Conservation (phyloP, 2,888 invertebrate species). For the Latheticus oryzae region DNA sequence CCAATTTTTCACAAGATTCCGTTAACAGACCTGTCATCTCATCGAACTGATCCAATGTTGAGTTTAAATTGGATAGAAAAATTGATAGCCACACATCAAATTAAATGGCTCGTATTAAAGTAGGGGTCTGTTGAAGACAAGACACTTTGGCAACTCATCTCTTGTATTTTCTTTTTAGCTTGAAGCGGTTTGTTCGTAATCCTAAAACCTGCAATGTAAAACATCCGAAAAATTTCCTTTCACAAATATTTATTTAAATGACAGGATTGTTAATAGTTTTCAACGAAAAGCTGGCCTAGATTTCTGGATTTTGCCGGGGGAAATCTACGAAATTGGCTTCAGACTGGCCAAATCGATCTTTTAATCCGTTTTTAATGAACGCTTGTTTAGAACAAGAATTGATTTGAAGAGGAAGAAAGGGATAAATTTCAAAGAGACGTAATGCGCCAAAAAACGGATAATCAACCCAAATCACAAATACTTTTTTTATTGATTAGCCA, state of each 20-base stretch:
- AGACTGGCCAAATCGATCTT: conserved; percentile 24
- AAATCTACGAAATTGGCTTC: conserved; percentile 29
- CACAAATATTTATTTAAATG: conserved; percentile 34
- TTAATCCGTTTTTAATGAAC: conserved; percentile 33
- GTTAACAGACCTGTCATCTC: conserved; percentile 29
- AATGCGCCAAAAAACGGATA: too few relatives aligned
- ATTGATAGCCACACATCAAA: conserved; percentile 31
- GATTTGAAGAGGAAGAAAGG: conserved; percentile 9
- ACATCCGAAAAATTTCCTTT: conserved; percentile 25
- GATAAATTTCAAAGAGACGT: background rate
- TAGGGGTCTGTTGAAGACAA: conserved; percentile 20
- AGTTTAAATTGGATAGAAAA: conserved; percentile 32
- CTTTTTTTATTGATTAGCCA: conserved; percentile 2
- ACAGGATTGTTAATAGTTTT: conserved; percentile 31
- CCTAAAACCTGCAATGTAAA: too few relatives aligned
- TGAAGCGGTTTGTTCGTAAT: conserved; percentile 10
- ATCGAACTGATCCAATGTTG: conserved; percentile 14
- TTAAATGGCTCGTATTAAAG: conserved; percentile 25
- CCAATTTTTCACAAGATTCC: conserved; percentile 9
- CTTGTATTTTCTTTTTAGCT: conserved; percentile 24
- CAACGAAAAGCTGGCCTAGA: conserved; percentile 24
- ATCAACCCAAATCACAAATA: background rate
- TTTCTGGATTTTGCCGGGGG: conserved; percentile 27
- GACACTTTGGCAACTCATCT: conserved; percentile 3
- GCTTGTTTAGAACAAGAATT: too few relatives aligned